Conservation (phyloP, 2,113 vertebrate genomes). For the Chloroceryle aenea region DNA sequence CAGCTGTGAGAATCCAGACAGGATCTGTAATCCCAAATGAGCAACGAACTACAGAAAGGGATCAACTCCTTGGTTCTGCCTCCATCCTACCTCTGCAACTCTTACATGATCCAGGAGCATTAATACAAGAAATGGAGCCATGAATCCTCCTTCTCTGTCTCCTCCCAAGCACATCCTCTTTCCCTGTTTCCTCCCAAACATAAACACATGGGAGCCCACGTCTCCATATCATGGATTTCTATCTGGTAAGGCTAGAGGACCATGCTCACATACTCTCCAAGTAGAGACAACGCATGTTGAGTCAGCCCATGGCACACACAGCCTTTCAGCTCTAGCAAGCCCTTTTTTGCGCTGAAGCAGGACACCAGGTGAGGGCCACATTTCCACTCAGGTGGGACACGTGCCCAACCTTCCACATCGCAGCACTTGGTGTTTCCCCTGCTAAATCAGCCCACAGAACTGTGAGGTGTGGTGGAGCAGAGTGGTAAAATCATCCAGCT, state of each 20-base stretch:
- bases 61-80: neutral
- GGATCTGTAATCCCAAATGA: neutral
- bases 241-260: neutral
- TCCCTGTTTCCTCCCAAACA: neutral
- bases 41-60: neutral
- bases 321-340: neutral
- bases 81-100: neutral
- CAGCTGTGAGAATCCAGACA: neutral
- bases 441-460: neutral
- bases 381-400: neutral
- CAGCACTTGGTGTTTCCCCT: neutral
- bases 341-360: neutral
- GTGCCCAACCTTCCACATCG: accelerated
- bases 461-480: neutral
- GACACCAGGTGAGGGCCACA: neutral
- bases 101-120: neutral
- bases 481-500: neutral
- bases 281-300: accelerated
- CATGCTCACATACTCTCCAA: neutral
- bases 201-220: neutral
- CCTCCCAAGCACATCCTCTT: neutral
- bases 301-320: accelerated
- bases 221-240: neutral
- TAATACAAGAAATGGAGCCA: neutral
- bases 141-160: neutral